These are phyloP conservation scores for Sarcophaga subvicina DNA, from an alignment of 2,888 invertebrate species.

Conservation along the genomic window DNA sequence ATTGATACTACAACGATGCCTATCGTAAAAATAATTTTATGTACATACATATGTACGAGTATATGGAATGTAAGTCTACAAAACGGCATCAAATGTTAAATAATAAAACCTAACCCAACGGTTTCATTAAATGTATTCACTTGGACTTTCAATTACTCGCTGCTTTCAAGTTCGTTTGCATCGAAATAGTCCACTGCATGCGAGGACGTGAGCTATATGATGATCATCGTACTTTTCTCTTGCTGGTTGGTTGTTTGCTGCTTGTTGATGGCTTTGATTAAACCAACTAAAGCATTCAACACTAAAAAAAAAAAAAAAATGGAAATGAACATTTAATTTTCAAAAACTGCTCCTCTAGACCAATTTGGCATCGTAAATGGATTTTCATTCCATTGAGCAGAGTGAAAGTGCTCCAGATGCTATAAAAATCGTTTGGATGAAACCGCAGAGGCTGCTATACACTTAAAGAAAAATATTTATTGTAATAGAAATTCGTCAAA, in stretches of 20 bases:
- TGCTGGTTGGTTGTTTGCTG: constrained; percentile 53
- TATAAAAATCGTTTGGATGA: constrained; percentile 48
- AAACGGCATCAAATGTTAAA: too few relatives aligned
- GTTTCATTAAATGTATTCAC: not conserved
- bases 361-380: constrained; percentile 67
- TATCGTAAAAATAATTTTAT: too few relatives aligned
- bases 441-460: constrained; percentile 66
- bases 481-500: too few relatives aligned
- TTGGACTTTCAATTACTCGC: not conserved
- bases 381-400: constrained; percentile 70
- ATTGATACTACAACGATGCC: too few relatives aligned
- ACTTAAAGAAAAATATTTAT: constrained; percentile 35
- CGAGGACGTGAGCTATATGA: not conserved
- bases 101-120: too few relatives aligned
- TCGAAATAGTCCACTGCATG: too few relatives aligned
- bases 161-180: not conserved
- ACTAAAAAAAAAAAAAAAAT: constrained; percentile 58
- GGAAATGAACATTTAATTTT: constrained; percentile 56
- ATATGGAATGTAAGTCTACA: too few relatives aligned
- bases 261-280: constrained; percentile 66
- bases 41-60: too few relatives aligned
- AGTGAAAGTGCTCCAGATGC: constrained; percentile 81
- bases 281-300: constrained; percentile 68
- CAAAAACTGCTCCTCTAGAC: constrained; percentile 68
- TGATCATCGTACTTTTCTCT: constrained; percentile 41